Base-by-base conservation (phyloP, 2,888 invertebrate genomes). In the Digitonthophagus gazella region DNA sequence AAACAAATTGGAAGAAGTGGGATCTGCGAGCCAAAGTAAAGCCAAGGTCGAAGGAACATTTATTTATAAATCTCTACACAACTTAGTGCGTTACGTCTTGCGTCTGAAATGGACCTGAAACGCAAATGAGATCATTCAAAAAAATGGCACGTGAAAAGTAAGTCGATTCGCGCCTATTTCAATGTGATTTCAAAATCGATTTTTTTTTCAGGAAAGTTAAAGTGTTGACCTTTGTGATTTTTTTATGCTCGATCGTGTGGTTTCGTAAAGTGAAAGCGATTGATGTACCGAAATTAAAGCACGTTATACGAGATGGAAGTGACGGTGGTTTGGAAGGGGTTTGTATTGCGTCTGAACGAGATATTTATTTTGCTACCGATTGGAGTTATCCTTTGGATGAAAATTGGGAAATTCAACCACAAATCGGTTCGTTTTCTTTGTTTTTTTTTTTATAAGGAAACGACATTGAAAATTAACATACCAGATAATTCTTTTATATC, bases 361-460 rank as follows among this genome's bases (percentile, higher is more conserved):
- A 79, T 54, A 72, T 78, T 44, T 78, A 80, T 72, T 72, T 76
- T n/a, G 81, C 76, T 11, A 72, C 81, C 18, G 80, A 79, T 15
- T 81, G 81, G 81, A 73, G 78, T 18, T 81, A 78, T 70, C 81
- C 81, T 4, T 72, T 81, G 64, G 77, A 77, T n/a, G 71, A 70
- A 18, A 70, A 54, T 63, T 69, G 74, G 64, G 73, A 74, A 58
- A 71, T 74, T 22, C 64, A 78, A 61, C 79, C 80, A 3, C 73
- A 74, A 70, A 75, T 76, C 64, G 78, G 81, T 81, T 72, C 77
- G 78, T 75, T 16, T n/a, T n/a, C n/a, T n/a, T n/a, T n/a, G n/a
- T n/a, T n/a, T n/a, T 54, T n/a, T 18, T 54, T 4, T 20, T 64
- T n/a, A 54, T 11, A 18, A 57, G 16, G 1, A 58, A 19, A 55